Evolutionary conservation across 2,888 invertebrate species (phyloP).

Genomic region (Melinaea marsaeus): DNA sequence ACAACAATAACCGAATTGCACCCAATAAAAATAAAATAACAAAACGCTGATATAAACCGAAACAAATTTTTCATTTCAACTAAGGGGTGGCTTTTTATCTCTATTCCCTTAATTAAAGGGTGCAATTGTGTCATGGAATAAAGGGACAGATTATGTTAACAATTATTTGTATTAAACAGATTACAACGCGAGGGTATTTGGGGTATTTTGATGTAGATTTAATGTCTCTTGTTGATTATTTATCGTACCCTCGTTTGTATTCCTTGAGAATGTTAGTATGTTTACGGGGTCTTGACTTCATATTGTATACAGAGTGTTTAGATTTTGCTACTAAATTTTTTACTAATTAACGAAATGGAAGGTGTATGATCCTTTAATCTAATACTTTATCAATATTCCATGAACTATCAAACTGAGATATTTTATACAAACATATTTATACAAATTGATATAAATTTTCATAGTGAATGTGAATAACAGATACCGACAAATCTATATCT

Average conservation of each 20-base stretch:
- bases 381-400: no score
- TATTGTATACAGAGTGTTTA: not conserved
- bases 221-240: slow-evolving; percentile 18
- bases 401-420: no score
- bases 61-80: slow-evolving; percentile 30
- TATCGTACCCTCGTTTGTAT: slow-evolving; percentile 4
- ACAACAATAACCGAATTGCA: not conserved
- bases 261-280: not conserved
- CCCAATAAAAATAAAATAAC: slow-evolving; percentile 7
- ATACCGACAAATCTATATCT: no score
- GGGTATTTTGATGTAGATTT: slow-evolving; percentile 25
- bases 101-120: slow-evolving; percentile 34
- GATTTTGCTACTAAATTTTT: not conserved
- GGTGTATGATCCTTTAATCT: no score
- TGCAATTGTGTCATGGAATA: slow-evolving; percentile 31
- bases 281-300: not conserved
- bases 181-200: slow-evolving; percentile 34
- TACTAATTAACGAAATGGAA: no score
- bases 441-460: no score
- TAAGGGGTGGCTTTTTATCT: slow-evolving; percentile 35
- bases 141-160: slow-evolving; percentile 39
- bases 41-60: slow-evolving; percentile 21
- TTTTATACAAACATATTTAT: no score
- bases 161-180: slow-evolving; percentile 40
- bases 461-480: no score